phyloP scores from a whole-genome alignment of 2,888 invertebrate species.

The Dastarcus helophoroides region DNA sequence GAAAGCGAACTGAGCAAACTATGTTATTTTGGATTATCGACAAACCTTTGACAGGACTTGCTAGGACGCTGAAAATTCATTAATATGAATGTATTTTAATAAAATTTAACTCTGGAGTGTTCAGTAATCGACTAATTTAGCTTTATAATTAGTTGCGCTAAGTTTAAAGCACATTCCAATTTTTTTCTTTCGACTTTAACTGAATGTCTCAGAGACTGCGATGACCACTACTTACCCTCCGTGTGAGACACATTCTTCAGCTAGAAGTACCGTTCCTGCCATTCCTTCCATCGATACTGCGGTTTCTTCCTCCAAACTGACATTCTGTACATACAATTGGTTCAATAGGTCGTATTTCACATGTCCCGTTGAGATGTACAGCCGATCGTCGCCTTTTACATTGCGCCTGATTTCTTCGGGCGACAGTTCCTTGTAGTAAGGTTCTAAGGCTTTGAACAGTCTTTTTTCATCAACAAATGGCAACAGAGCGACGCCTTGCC shows the following conservation, averaged over 20 bases:
- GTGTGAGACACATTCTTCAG: constrained; percentile 55
- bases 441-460: constrained; percentile 69
- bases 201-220: no score
- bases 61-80: constrained; percentile 40
- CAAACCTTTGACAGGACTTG: constrained; percentile 61
- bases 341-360: constrained; percentile 56
- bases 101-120: neutral
- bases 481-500: constrained; percentile 97
- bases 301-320: constrained; percentile 41
- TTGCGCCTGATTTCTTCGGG: constrained; percentile 82
- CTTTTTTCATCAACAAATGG: constrained; percentile 95
- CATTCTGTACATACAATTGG: constrained; percentile 53
- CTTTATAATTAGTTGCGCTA: no score
- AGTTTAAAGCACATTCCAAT: no score
- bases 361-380: constrained; percentile 72
- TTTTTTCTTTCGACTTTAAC: no score
- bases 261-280: constrained; percentile 64
- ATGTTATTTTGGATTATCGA: constrained; percentile 48
- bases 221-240: constrained; percentile 59
- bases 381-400: constrained; percentile 74
- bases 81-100: neutral
- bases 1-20: constrained; percentile 56
- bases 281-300: constrained; percentile 69
- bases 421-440: constrained; percentile 69
- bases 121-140: no score